Conservation (phyloP, 2,888 invertebrate genomes). For the Diloba caeruleocephala region DNA sequence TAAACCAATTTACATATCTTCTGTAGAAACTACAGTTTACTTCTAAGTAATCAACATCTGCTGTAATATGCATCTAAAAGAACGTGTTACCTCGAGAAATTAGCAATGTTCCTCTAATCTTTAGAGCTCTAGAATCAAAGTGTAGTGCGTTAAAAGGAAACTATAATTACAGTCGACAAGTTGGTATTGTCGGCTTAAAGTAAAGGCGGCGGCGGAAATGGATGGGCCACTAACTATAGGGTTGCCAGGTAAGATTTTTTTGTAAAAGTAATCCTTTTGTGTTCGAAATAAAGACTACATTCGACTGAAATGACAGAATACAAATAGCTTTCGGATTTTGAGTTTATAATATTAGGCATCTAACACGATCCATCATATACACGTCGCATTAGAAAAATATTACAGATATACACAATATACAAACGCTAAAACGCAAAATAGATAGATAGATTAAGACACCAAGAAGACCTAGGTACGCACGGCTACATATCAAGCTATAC, state of each 20-base stretch:
- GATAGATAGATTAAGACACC: too few relatives aligned
- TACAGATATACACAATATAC: too few relatives aligned
- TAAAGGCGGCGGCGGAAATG: constrained; percentile 46
- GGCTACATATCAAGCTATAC: too few relatives aligned
- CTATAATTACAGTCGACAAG: constrained; percentile 78
- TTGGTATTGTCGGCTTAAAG: constrained; percentile 57
- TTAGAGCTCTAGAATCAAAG: constrained; percentile 72
- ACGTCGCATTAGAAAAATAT: too few relatives aligned
- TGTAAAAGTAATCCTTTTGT: background rate
- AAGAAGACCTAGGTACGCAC: too few relatives aligned
- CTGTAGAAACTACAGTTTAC: background rate
- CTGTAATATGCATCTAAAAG: constrained; percentile 46
- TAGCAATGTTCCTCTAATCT: constrained; percentile 71
- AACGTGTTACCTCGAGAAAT: constrained; percentile 59
- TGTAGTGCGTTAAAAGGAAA: constrained; percentile 73
- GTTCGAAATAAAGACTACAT: background rate
- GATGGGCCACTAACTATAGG: constrained; percentile 31
- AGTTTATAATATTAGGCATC: too few relatives aligned
- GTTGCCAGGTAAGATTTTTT: constrained; percentile 8
- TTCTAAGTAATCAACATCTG: constrained; percentile 27
- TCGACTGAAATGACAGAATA: too few relatives aligned
- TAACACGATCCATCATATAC: too few relatives aligned
- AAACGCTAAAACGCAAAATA: too few relatives aligned
- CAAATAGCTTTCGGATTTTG: too few relatives aligned
- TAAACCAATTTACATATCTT: constrained; percentile 6